Base-by-base conservation (phyloP, 2,888 invertebrate genomes). In the Helleia helle region DNA sequence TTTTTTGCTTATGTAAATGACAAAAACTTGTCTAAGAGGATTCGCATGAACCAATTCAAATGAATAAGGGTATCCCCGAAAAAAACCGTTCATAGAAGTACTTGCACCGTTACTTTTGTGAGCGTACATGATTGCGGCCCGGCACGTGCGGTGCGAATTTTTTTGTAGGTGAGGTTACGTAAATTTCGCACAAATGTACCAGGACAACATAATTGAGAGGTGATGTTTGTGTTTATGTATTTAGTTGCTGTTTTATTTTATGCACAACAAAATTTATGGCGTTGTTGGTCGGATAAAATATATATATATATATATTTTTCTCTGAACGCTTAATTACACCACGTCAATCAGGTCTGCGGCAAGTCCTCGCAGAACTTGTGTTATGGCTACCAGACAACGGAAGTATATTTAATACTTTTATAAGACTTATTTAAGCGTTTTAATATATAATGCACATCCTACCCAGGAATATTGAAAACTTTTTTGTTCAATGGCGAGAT, bases 121-220 rank as follows among this genome's bases (percentile, higher is more conserved):
- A 68, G 72, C 66, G 71, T 72, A 72, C 65, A 71, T 65, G 69
- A 81, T 55, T 54, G 39, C 25, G 22, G 51, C 51, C 49, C 49
- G 68, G 70, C 76, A 65, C 77, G 81, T 73, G 80, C 71, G 56
- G 54, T 62, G 65, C 69, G 71, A 74, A 72, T 43, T 43, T 64
- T n/a, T n/a, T n/a, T 62, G 65, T 62, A 57, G 66, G 69, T 64
- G 59, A 65, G 71, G 71, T 79, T 80, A 75, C 79, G 75, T 73
- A 72, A 73, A 72, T 70, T 84, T 83, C 81, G 84, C 84, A 84
- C 81, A 83, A 76, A 71, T 71, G 65, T 80, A 83, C 77, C 56
- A 80, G 75, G 80, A 62, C 54, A 60, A 49, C 56, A 83, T 65
- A 65, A 42, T 49, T 43, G 46, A 36, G 27, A 60, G 58, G 65